These are phyloP conservation scores for Cottoperca gobio DNA, from an alignment of 2,797 vertebrate species.

Conservation along the genomic window DNA sequence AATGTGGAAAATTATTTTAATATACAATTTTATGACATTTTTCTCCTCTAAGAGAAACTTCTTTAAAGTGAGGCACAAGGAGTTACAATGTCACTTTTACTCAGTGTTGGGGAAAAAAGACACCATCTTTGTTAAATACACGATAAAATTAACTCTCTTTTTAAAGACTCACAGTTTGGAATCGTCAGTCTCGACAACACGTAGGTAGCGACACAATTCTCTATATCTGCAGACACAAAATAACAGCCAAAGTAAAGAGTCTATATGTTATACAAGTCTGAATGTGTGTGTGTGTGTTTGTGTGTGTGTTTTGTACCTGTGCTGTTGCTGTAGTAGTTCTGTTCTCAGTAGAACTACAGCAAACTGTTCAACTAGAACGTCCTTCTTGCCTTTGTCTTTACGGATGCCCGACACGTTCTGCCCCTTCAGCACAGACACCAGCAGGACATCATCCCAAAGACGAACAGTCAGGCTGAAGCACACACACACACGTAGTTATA, in stretches of 20 bases:
- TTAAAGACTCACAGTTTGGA: constrained; percentile 47
- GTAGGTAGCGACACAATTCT: constrained; percentile 77
- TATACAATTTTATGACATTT: too few relatives aligned
- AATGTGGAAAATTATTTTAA: too few relatives aligned
- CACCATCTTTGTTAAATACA: not conserved
- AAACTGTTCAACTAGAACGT: constrained; percentile 72
- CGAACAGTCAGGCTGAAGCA: constrained; percentile 79
- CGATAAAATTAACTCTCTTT: not conserved
- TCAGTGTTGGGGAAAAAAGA: too few relatives aligned
- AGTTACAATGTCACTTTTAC: too few relatives aligned
- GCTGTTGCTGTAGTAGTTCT: constrained; percentile 72
- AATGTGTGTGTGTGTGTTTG: not conserved
- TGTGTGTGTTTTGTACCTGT: constrained; percentile 48
- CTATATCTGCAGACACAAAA: constrained; percentile 68
- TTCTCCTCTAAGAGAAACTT: too few relatives aligned
- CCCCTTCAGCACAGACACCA: constrained; percentile 84
- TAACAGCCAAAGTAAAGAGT: not conserved
- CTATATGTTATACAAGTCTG: too few relatives aligned
- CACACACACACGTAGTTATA: not conserved
- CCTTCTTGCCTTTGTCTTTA: constrained; percentile 80
- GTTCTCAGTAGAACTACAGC: constrained; percentile 80
- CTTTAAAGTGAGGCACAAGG: too few relatives aligned
- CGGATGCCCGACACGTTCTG: constrained; percentile 84
- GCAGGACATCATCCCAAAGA: constrained; percentile 81
- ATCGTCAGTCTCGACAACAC: constrained; percentile 61